These are phyloP conservation scores for Ochotona curzoniae DNA, from an alignment of 2,113 vertebrate genomes.

Conservation along the genomic window DNA sequence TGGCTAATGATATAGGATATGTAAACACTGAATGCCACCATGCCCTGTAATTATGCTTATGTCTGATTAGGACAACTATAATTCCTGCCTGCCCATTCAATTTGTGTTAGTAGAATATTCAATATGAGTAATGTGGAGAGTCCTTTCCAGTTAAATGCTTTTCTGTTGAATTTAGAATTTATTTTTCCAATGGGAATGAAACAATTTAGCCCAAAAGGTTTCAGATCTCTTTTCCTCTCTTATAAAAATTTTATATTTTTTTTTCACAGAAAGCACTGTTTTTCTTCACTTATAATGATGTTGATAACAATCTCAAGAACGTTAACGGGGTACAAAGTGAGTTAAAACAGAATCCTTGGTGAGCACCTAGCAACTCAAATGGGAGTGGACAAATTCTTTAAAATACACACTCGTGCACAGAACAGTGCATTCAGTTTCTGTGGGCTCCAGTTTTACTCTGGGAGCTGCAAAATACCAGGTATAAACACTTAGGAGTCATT, in stretches of 20 bases:
- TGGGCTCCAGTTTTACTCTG: neutral
- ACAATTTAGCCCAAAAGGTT: conserved; percentile 24
- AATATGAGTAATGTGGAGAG: conserved; percentile 49
- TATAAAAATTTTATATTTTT: conserved; percentile 47
- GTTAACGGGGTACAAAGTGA: neutral
- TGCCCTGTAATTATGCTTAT: conserved; percentile 62
- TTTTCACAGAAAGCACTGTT: conserved; percentile 55
- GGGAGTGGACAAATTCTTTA: conserved; percentile 18
- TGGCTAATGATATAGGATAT: conserved; percentile 58
- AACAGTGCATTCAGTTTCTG: neutral
- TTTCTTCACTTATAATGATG: conserved; percentile 43
- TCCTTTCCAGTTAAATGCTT: conserved; percentile 37
- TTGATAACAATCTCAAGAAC: conserved; percentile 32
- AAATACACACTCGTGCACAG: neutral
- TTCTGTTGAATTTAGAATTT: conserved; percentile 44
- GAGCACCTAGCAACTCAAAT: neutral
- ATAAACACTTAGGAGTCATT: neutral
- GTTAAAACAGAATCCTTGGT: conserved; percentile 15
- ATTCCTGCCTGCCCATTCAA: conserved; percentile 42
- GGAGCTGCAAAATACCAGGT: neutral
- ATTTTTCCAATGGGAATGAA: conserved; percentile 54
- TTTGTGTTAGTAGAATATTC: conserved; percentile 47
- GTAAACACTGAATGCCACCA: conserved; percentile 50
- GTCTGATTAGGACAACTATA: conserved; percentile 61
- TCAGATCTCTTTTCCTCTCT: conserved; percentile 30